Base-by-base conservation (phyloP, 2,797 vertebrate genomes). In the Betta splendens region DNA sequence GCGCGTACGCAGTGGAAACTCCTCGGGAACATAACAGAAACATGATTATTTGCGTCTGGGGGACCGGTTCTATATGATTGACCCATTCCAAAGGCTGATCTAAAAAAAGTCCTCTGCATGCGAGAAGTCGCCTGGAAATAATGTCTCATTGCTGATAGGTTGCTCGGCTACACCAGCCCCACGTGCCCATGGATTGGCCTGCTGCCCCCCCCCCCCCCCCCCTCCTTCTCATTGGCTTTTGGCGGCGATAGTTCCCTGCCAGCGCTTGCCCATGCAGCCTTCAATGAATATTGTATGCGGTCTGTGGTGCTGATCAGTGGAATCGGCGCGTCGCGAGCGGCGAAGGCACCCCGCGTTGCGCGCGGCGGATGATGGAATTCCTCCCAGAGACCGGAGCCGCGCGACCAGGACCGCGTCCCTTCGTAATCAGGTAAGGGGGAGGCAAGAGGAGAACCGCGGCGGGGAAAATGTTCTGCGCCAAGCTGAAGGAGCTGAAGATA, bases 401-500 rank as follows among this genome's bases (percentile, higher is more conserved):
- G 56, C 67, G 53, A 72, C 53, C 75, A 64, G 77, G 63, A 74
- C 72, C 18, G 72, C 66, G 80, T 72, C 28, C 64, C 38, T 40
- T 65, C 57, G 58, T 82, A 59, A 77, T 71, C 49, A 85, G 75
- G 79, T 85, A 78, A 79, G 53, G 75, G 25, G 50, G 18, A 50
- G 22, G 39, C 29, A n/a, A n/a, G 45, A 55, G 50, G 50, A 67
- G 46, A 63, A n/a, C 20, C 12, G 49, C 35, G 65, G 66, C 64
- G 44, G 50, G 20, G 28, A 91, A 93, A 68, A 99, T 99, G 97
- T 99, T 98, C 88, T 98, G 97, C 85, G 91, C 95, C 35, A 98
- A 97, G 92, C 89, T 98, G 77, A 98, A 97, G 84, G 97, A 98
- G 33, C 89, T 98, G 80, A 96, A 97, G 83, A 94, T 98, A 72